Conservation (phyloP, 1,140 invertebrate genomes). For the Drosophila auraria region DNA sequence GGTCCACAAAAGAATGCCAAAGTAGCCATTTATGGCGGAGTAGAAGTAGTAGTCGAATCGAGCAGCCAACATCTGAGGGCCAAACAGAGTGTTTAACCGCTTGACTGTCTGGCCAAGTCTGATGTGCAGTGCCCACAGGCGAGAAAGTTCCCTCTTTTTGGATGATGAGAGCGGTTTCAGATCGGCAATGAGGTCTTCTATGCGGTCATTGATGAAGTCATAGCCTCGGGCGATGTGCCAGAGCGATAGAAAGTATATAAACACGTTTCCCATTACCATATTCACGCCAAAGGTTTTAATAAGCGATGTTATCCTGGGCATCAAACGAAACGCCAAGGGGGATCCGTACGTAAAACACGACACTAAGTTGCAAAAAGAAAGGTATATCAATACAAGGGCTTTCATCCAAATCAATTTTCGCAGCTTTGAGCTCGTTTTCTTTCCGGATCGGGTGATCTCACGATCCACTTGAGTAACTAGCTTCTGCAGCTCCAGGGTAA, state of each 20-base stretch:
- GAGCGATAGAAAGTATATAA: not conserved
- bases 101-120: not conserved
- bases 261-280: not conserved
- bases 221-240: slow-evolving; percentile 4
- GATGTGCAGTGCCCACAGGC: not conserved
- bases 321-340: not conserved
- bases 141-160: not conserved
- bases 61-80: not conserved
- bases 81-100: not conserved
- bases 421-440: not conserved
- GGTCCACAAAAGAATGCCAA: not conserved
- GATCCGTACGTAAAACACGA: not conserved
- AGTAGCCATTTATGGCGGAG: not conserved
- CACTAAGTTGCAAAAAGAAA: not conserved
- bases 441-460: not conserved
- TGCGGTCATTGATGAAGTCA: slow-evolving; percentile 3
- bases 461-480: not conserved
- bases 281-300: not conserved
- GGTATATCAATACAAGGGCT: not conserved
- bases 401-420: not conserved
- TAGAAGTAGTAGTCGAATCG: not conserved
- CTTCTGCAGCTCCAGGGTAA: not conserved
- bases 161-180: not conserved
- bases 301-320: not conserved
- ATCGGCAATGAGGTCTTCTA: not conserved